These are phyloP conservation scores for Drosophila phalerata DNA, from an alignment of 2,888 invertebrate species.

Conservation along the genomic window DNA sequence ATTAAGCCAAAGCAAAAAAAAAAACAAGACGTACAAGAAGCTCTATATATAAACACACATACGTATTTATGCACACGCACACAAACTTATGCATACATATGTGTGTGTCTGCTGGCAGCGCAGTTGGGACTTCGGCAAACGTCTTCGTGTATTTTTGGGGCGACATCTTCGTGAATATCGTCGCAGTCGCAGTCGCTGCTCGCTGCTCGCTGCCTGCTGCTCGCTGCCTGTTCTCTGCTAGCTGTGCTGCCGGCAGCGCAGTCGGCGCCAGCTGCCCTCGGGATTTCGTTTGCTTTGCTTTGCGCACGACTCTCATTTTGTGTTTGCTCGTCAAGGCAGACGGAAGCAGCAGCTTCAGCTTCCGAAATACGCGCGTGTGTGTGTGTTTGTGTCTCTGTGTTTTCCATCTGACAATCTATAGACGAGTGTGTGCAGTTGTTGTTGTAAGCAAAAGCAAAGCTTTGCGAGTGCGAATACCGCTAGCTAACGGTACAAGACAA, in stretches of 20 bases:
- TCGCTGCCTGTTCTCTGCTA: constrained; percentile 32
- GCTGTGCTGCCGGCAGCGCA: constrained; percentile 36
- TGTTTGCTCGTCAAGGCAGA: constrained; percentile 79
- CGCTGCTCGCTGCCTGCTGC: constrained; percentile 20
- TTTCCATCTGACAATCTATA: constrained; percentile 3
- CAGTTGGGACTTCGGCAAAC: constrained; percentile 56
- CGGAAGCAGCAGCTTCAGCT: constrained; percentile 71
- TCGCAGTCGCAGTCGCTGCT: constrained; percentile 37
- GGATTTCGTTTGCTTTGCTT: constrained; percentile 75
- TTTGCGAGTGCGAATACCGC: constrained; percentile 33
- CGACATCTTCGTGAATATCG: constrained; percentile 55
- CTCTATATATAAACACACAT: constrained; percentile 46
- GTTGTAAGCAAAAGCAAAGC: constrained; percentile 31
- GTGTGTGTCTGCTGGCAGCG: constrained; percentile 34
- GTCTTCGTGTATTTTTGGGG: constrained; percentile 61
- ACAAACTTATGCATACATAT: constrained; percentile 12
- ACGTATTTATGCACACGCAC: constrained; percentile 3
- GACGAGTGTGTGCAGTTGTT: constrained; percentile 12
- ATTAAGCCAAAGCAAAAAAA: constrained; percentile 62
- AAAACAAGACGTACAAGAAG: constrained; percentile 48
- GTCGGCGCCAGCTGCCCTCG: constrained; percentile 58
- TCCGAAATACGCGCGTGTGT: constrained; percentile 54
- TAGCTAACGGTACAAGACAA: constrained; percentile 40
- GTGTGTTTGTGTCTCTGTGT: constrained; percentile 23
- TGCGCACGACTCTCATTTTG: constrained; percentile 80